phyloP scores from a whole-genome alignment of 2,888 invertebrate species.

The Thymelicus sylvestris region DNA sequence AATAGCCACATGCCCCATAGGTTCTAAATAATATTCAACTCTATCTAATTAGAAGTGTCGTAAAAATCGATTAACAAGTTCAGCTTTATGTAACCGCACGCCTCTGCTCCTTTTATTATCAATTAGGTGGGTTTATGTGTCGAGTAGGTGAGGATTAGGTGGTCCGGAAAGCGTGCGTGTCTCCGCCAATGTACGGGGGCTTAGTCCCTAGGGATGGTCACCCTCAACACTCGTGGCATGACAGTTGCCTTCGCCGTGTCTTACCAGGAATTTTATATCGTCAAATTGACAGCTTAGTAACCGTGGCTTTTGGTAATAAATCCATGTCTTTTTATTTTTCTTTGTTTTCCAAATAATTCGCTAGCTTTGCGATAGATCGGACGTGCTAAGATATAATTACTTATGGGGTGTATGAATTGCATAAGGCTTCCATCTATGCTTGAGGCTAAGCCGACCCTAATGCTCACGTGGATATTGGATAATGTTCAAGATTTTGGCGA shows the following conservation, averaged over 20 bases:
- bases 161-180: constrained; percentile 74
- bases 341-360: not conserved
- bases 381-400: too few species aligned
- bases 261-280: constrained; percentile 76
- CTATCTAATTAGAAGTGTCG: constrained; percentile 73
- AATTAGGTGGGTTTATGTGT: constrained; percentile 83
- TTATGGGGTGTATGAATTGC: too few species aligned
- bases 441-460: too few species aligned
- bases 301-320: constrained; percentile 58
- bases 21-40: constrained; percentile 73
- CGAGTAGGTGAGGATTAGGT: constrained; percentile 78
- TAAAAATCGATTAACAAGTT: constrained; percentile 80
- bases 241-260: constrained; percentile 81
- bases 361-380: too few species aligned
- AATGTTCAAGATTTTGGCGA: too few species aligned
- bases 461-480: too few species aligned
- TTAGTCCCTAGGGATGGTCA: constrained; percentile 77
- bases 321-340: not conserved
- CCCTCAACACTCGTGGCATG: constrained; percentile 70
- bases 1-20: constrained; percentile 55
- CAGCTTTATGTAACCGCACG: constrained; percentile 76
- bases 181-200: constrained; percentile 68
- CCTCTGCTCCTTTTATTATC: constrained; percentile 82
- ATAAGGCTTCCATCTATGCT: too few species aligned
- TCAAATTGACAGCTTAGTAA: constrained; percentile 77